These are phyloP conservation scores for Cancer borealis DNA, from an alignment of 2,888 invertebrate species.

Conservation along the genomic window DNA sequence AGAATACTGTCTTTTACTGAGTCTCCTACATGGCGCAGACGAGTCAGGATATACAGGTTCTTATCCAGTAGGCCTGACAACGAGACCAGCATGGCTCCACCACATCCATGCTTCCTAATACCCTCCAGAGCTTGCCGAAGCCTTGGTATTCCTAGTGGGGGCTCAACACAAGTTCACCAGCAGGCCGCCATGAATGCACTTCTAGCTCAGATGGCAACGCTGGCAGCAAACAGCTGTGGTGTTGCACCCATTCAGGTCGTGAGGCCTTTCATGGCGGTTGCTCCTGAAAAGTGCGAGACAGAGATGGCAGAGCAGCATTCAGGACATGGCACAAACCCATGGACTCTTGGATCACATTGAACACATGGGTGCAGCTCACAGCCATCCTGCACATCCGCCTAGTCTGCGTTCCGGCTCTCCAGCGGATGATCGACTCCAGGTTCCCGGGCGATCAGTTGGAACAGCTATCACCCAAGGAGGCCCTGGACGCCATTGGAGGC, in stretches of 20 bases:
- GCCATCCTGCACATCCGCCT: background rate
- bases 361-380: background rate
- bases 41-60: background rate
- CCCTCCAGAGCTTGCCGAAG: background rate
- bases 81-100: too few species aligned
- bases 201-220: background rate
- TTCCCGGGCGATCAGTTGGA: background rate
- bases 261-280: background rate
- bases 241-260: background rate
- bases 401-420: background rate
- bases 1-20: too few species aligned
- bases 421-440: background rate
- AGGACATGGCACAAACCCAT: background rate
- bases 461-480: background rate
- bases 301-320: background rate
- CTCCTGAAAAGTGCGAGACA: background rate
- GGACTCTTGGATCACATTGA: background rate
- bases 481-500: background rate
- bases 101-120: background rate
- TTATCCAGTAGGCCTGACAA: background rate
- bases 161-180: background rate
- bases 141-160: background rate
- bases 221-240: background rate
- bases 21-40: background rate
- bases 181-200: background rate